Conservation (phyloP, 2,797 vertebrate genomes). For the Sphaeramia orbicularis region DNA sequence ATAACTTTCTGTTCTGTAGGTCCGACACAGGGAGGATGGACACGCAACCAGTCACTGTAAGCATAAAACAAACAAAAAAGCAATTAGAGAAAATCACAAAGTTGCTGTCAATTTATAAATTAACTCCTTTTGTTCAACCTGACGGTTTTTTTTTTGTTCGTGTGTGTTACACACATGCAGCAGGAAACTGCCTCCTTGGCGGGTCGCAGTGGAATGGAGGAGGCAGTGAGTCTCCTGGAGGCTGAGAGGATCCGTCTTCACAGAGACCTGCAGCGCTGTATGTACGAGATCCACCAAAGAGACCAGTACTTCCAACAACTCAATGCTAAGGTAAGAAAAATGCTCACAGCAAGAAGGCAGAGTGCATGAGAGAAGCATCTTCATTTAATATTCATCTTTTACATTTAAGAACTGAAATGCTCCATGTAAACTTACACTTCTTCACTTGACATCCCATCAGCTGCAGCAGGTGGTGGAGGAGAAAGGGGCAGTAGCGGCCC, state of each 20-base stretch:
- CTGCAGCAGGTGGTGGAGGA: slow-evolving; percentile 87
- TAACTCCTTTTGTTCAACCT: neutral
- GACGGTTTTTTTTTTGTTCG: neutral
- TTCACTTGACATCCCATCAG: slow-evolving; percentile 56
- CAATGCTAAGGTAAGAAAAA: slow-evolving; percentile 82
- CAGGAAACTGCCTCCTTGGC: slow-evolving; percentile 73
- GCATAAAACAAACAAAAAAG: neutral
- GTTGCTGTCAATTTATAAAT: neutral
- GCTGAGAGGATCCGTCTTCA: slow-evolving; percentile 83
- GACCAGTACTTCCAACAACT: slow-evolving; percentile 88
- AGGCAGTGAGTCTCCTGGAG: slow-evolving; percentile 67
- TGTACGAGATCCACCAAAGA: slow-evolving; percentile 89
- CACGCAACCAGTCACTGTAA: slow-evolving; percentile 74
- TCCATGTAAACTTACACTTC: neutral
- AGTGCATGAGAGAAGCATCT: neutral
- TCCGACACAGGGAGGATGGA: slow-evolving; percentile 72
- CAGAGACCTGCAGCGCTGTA: slow-evolving; percentile 84
- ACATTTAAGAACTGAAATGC: neutral
- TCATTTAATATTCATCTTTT: neutral
- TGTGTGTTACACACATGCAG: neutral
- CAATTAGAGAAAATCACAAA: neutral
- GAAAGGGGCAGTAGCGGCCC: slow-evolving; percentile 82
- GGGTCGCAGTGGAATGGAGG: slow-evolving; percentile 59
- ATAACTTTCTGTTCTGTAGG: slow-evolving; percentile 61
- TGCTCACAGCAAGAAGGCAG: neutral